Evolutionary conservation across 2,888 invertebrate species (phyloP), one percentile per base, ranked within the genome.

Genomic region (Caenorhabditis sp.): DNA sequence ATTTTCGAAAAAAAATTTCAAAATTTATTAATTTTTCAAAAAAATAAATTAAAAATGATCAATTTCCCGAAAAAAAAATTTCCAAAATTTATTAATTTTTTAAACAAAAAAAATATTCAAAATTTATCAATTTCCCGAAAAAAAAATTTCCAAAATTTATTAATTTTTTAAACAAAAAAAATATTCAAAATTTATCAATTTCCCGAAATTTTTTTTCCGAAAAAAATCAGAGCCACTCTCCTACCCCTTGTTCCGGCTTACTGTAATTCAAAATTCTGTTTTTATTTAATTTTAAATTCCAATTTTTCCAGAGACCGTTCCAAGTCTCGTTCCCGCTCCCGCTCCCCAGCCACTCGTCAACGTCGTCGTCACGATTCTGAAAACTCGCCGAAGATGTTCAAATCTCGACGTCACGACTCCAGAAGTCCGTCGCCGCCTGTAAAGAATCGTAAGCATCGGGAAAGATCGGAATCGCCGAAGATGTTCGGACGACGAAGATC

Each of bases 341-440:
- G 37, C 20, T 62, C 62, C 1, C 51, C 67, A 4, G 32, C 32
- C 4, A 9, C 9, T 40, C 26, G 40, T 9, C 26, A 13, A n/a
- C n/a, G 55, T 15, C 24, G 55, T 15, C 55, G 55, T 32, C 55
- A 26, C 26, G 26, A 26, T 32, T 56, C 55, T 15, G 56, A 58
- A 1, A 20, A 18, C 35, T 58, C 56, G 1, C 53, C 53, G 53
- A 53, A 47, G 47, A 47, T 47, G 47, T 47, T 47, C 53, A 50
- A 50, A 22, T 22, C 20, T 2, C 53, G 53, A 44, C 55, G 60
- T 15, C 40, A 67, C 50, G 40, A 32, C 40, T 67, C 67, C 9
- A 20, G 35, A 58, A 58, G 58, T 58, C 58, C 58, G 26, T 32
- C 28, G 28, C 50, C 26, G n/a, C n/a, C n/a, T n/a, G n/a, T n/a